These are phyloP conservation scores for Drosophila setifemur DNA, from an alignment of 1,140 invertebrate genomes.

Conservation along the genomic window DNA sequence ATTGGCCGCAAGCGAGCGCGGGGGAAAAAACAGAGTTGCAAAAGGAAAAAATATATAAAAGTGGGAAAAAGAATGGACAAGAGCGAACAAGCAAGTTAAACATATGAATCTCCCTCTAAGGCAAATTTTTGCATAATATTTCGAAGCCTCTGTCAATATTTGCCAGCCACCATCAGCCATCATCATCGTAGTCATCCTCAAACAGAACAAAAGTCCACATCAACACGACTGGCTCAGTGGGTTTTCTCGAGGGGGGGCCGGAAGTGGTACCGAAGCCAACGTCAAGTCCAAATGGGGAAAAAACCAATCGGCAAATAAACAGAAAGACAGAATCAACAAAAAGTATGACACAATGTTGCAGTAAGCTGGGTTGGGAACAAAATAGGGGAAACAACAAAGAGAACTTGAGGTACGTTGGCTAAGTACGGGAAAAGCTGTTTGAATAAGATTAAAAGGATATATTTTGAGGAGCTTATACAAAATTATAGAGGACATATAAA, in stretches of 20 bases:
- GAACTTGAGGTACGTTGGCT: not conserved
- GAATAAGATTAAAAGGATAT: not conserved
- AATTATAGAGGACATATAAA: not conserved
- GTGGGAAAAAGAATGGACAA: constrained; percentile 9
- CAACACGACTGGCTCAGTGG: constrained; percentile 12
- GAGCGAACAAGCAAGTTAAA: constrained; percentile 10
- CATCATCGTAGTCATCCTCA: constrained; percentile 21
- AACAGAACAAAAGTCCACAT: constrained; percentile 45
- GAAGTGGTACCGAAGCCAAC: constrained; percentile 4
- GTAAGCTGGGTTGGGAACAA: not conserved
- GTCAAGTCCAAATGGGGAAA: constrained; percentile 41
- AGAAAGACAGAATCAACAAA: constrained; percentile 69
- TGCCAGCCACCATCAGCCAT: constrained; percentile 45
- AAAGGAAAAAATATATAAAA: constrained; percentile 1
- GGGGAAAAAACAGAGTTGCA: not conserved
- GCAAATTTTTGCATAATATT: constrained; percentile 71
- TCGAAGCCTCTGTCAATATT: constrained; percentile 79
- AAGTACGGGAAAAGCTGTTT: not conserved
- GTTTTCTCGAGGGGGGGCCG: not conserved
- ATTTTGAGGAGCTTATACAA: not conserved
- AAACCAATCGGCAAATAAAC: constrained; percentile 68
- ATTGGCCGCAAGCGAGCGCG: constrained; percentile 49
- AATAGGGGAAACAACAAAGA: not conserved
- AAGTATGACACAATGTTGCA: constrained; percentile 78
- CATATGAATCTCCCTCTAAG: constrained; percentile 28